Evolutionary conservation across 1,140 invertebrate species (phyloP).

Genomic region (Orius insidiosus): DNA sequence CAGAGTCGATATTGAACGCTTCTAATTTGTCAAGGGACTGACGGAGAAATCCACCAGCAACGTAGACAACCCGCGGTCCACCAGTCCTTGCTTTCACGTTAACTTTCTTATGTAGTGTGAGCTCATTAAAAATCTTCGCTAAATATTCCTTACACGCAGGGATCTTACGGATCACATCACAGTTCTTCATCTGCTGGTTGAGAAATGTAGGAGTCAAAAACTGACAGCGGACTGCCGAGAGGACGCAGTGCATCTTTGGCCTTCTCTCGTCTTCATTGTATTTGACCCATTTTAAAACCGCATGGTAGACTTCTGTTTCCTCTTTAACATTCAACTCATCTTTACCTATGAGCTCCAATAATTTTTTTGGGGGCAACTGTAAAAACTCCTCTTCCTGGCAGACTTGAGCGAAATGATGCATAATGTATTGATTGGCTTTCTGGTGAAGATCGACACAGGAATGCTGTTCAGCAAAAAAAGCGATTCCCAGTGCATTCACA

Average conservation of each 20-base stretch:
- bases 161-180: conserved; percentile 68
- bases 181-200: conserved; percentile 79
- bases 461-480: conserved; percentile 80
- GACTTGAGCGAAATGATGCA: conserved; percentile 75
- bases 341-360: conserved; percentile 62
- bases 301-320: conserved; percentile 79
- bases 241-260: conserved; percentile 68
- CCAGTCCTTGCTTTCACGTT: conserved; percentile 69
- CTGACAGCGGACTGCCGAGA: conserved; percentile 74
- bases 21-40: conserved; percentile 74
- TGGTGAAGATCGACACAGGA: conserved; percentile 64
- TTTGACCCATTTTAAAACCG: conserved; percentile 69
- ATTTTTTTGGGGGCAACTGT: conserved; percentile 56
- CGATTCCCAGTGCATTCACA: conserved; percentile 84
- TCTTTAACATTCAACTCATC: conserved; percentile 81
- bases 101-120: conserved; percentile 65
- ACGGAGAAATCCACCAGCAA: conserved; percentile 72
- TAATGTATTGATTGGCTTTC: conserved; percentile 77
- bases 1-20: conserved; percentile 70
- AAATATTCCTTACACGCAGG: conserved; percentile 79
- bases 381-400: conserved; percentile 82
- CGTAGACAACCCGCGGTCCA: conserved; percentile 70
- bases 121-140: conserved; percentile 72
- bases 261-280: conserved; percentile 69
- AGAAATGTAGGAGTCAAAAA: conserved; percentile 78